Conservation (phyloP, 2,113 vertebrate species). For the Ardeotis arabs region DNA sequence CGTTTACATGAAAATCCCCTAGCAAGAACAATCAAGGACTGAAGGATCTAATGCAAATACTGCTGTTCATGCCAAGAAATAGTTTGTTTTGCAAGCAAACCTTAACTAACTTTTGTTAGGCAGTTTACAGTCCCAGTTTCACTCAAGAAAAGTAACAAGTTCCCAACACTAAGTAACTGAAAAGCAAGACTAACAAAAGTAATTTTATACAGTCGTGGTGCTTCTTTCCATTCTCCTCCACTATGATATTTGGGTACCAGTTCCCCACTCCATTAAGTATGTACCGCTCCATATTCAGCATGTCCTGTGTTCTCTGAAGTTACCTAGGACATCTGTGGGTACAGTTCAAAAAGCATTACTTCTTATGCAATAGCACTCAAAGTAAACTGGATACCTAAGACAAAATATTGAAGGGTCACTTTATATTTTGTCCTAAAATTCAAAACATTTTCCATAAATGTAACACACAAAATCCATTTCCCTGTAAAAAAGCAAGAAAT, state of each 20-base stretch:
- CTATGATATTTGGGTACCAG: not conserved
- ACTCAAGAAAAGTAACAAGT: not conserved
- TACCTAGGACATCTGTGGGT: not conserved
- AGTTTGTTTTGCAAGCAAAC: not conserved
- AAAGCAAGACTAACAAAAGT: not conserved
- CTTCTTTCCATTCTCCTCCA: not conserved
- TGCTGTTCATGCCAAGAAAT: not conserved
- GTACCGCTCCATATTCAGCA: not conserved
- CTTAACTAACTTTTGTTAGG: not conserved
- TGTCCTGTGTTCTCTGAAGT: not conserved
- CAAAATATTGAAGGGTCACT: not conserved
- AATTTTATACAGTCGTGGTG: not conserved
- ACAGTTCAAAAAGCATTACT: not conserved
- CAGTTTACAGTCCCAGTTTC: not conserved
- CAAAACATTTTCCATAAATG: not conserved
- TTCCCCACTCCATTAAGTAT: not conserved
- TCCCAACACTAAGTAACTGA: not conserved
- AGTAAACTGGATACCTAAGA: not conserved
- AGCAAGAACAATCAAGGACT: not conserved
- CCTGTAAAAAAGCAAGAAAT: not conserved
- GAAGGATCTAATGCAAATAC: not conserved
- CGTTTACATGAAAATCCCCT: not conserved
- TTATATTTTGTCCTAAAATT: not conserved
- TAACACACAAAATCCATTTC: not conserved
- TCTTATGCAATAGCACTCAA: not conserved